Base-by-base conservation (phyloP, 92 coral and sea anemone species). In the Desmophyllum pertusum region DNA sequence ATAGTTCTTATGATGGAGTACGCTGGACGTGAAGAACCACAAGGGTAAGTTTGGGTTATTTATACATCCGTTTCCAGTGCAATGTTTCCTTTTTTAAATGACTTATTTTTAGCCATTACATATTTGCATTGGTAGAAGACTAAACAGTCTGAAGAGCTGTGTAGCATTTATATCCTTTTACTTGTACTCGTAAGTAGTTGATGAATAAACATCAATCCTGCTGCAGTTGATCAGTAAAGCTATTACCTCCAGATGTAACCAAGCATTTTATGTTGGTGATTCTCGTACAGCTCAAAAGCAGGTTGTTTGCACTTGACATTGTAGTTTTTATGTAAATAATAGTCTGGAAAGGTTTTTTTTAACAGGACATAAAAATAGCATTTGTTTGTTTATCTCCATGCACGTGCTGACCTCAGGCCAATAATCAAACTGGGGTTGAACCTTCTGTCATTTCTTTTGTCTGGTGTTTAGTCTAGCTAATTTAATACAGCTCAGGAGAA, bases 11-110 rank as follows among this genome's bases (percentile, higher is more conserved):
- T 76, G 53, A 91, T 91, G 94, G 94, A 88, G 73, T 91, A 36
- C 65, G 71, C 90, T 50, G 94, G 91, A 84, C 94, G 83, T 57
- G 87, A 90, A 43, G 89, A 91, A 53, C 81, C 81, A 7, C 91
- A 91, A 79, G 91, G 91, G 94, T 91, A 76, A 80, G 94, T 19
- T 36, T 77, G 37, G 48, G 37, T 31, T 21, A 66, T 33, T 25
- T n/a, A 9, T 41, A 21, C 23, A 19, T 31, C 30, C n/a, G 15
- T 43, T 55, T 39, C 46, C 17, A 68, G 30, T 79, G 11, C 31
- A 17, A 17, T 23, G 33, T 61, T 89, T 18, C 39, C 55, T 31
- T 73, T 2, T 80, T 67, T 9, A 43, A 45, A 33, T 45, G 17
- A 55, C 18, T 23, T 18, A 17, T 17, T 72, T 53, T 11, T 63